phyloP scores from a whole-genome alignment of 2,797 vertebrate species.

The Sphenopsis melanotis region DNA sequence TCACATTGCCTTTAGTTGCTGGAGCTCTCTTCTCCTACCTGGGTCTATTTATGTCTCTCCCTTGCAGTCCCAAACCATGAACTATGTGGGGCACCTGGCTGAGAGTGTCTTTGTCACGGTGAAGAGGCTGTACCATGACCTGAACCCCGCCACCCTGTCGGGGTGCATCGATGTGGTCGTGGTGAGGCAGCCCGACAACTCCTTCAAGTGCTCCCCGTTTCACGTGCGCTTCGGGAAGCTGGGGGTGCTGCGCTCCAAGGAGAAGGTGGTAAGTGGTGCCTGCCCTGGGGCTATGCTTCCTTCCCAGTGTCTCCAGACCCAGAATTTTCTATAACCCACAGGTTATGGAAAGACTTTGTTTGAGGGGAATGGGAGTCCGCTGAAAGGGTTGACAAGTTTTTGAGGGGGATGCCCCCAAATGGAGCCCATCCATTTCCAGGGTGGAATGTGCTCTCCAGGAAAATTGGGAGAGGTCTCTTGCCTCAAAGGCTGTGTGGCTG shows the following conservation, averaged over 20 bases:
- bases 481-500: not conserved
- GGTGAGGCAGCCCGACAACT: slow-evolving; percentile 88
- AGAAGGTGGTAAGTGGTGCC: slow-evolving; percentile 87
- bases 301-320: not conserved
- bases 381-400: not conserved
- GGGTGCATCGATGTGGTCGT: slow-evolving; percentile 93
- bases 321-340: not conserved
- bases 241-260: slow-evolving; percentile 88
- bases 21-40: not conserved
- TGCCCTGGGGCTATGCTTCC: not conserved
- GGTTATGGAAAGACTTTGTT: not conserved
- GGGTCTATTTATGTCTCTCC: not conserved
- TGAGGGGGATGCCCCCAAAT: not conserved
- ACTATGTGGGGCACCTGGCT: slow-evolving; percentile 91
- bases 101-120: slow-evolving; percentile 88
- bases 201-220: slow-evolving; percentile 92
- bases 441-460: not conserved
- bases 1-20: not conserved
- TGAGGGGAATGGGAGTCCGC: not conserved
- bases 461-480: not conserved
- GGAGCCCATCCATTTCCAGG: not conserved
- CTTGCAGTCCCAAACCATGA: slow-evolving; percentile 86
- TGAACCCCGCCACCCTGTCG: slow-evolving; percentile 90
- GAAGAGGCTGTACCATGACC: slow-evolving; percentile 88
- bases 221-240: slow-evolving; percentile 96